These are phyloP conservation scores for Gastracanthus pulcherrimus DNA, from an alignment of 2,888 invertebrate species.

Conservation along the genomic window DNA sequence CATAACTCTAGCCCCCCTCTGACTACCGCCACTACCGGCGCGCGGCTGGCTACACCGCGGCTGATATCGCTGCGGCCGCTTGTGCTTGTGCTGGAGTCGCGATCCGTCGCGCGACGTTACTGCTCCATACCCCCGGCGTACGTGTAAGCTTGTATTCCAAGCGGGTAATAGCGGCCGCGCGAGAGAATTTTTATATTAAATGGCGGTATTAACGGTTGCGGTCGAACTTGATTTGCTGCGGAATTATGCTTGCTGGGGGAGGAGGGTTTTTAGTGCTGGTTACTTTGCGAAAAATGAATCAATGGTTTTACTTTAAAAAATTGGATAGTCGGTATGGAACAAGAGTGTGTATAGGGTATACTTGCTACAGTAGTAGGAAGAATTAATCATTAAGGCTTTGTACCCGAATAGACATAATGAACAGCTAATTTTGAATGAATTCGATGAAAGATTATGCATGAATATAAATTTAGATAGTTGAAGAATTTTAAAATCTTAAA, in stretches of 20 bases:
- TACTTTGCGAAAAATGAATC: neutral
- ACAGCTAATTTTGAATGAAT: too few relatives aligned
- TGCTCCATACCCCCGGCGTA: neutral
- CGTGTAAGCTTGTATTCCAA: neutral
- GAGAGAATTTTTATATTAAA: conserved; percentile 53
- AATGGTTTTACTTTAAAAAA: neutral
- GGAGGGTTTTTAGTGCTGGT: neutral
- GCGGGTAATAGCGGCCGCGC: conserved; percentile 2
- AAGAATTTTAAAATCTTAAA: too few relatives aligned
- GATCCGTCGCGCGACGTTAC: neutral
- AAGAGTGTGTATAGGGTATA: neutral
- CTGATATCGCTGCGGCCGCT: too few relatives aligned
- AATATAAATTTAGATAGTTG: too few relatives aligned
- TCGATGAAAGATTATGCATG: neutral
- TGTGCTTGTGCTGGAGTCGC: too few relatives aligned
- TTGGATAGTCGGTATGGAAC: neutral
- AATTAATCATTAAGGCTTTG: too few relatives aligned
- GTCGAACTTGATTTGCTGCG: conserved; percentile 27
- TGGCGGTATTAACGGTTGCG: neutral
- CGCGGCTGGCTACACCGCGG: too few relatives aligned
- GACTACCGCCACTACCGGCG: conserved; percentile 58
- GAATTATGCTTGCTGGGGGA: neutral
- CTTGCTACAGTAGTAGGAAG: too few relatives aligned
- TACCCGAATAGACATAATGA: too few relatives aligned
- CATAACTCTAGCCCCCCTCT: conserved; percentile 72